Conservation (phyloP, 2,113 vertebrate genomes). For the Lepisosteus osseus region DNA sequence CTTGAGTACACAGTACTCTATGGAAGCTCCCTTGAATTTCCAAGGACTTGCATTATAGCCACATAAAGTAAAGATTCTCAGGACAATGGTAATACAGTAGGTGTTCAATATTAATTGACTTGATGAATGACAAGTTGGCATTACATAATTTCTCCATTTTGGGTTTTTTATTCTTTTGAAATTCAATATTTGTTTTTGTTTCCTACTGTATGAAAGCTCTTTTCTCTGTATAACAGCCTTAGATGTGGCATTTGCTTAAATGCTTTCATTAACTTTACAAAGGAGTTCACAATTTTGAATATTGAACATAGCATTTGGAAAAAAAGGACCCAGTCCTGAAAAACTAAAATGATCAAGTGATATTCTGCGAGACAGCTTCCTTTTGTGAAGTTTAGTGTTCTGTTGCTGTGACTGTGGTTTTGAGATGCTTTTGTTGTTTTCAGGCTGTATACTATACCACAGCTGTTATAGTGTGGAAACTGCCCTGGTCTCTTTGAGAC, state of each 20-base stretch:
- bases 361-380: not conserved
- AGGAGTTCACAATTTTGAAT: constrained; percentile 23
- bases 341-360: not conserved
- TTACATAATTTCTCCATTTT: too few species aligned
- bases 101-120: constrained; percentile 21
- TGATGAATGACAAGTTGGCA: constrained; percentile 16
- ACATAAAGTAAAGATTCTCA: constrained; percentile 36
- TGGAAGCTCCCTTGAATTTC: constrained; percentile 48
- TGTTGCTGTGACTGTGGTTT: not conserved
- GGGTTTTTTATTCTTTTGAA: constrained; percentile 12
- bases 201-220: not conserved
- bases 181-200: not conserved
- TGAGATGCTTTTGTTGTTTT: not conserved
- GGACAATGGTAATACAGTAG: constrained; percentile 42
- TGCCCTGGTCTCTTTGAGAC: not conserved
- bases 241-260: constrained; percentile 15
- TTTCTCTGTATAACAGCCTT: constrained; percentile 8
- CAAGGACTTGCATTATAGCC: constrained; percentile 35
- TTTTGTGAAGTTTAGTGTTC: not conserved
- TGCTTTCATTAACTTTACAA: not conserved
- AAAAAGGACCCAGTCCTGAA: not conserved
- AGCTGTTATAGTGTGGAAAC: not conserved
- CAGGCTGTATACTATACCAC: not conserved
- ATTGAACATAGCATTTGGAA: constrained; percentile 23
- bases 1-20: constrained; percentile 49